phyloP scores from a whole-genome alignment of 2,888 invertebrate species.

The Synanthedon formicaeformis region DNA sequence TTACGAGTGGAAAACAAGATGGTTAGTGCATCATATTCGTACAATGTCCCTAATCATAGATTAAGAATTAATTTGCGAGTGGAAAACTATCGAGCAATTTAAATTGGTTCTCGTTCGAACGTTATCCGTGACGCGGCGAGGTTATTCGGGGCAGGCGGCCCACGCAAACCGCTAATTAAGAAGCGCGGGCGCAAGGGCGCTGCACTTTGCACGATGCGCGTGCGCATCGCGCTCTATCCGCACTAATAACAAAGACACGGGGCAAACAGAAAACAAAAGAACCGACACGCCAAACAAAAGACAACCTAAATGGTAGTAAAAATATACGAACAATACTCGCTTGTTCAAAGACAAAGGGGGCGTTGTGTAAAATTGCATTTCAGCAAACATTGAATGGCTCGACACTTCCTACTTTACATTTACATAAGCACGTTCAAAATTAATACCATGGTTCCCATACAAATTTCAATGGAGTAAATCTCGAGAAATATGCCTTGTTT shows the following conservation, averaged over 20 bases:
- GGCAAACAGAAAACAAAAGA: slow-evolving; percentile 24
- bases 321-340: slow-evolving; percentile 24
- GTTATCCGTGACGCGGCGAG: slow-evolving; percentile 41
- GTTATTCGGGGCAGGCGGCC: slow-evolving; percentile 51
- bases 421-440: no score
- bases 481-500: no score
- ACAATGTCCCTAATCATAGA: no score
- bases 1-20: slow-evolving; percentile 1
- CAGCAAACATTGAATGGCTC: slow-evolving; percentile 3
- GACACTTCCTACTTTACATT: no score
- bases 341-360: slow-evolving; percentile 42
- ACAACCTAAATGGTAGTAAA: slow-evolving; percentile 32
- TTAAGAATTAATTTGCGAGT: no score
- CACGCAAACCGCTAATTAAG: slow-evolving; percentile 59
- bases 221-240: slow-evolving; percentile 14
- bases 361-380: slow-evolving; percentile 25
- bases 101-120: slow-evolving; percentile 1
- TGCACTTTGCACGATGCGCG: slow-evolving; percentile 41
- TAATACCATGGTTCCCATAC: no score
- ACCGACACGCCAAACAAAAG: slow-evolving; percentile 21
- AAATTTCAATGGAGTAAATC: no score
- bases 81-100: slow-evolving; percentile 4
- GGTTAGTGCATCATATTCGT: no score
- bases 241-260: slow-evolving; percentile 27
- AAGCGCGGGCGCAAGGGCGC: slow-evolving; percentile 59